Base-by-base conservation (phyloP, 2,113 vertebrate genomes). In the Hemichromis elongatus region DNA sequence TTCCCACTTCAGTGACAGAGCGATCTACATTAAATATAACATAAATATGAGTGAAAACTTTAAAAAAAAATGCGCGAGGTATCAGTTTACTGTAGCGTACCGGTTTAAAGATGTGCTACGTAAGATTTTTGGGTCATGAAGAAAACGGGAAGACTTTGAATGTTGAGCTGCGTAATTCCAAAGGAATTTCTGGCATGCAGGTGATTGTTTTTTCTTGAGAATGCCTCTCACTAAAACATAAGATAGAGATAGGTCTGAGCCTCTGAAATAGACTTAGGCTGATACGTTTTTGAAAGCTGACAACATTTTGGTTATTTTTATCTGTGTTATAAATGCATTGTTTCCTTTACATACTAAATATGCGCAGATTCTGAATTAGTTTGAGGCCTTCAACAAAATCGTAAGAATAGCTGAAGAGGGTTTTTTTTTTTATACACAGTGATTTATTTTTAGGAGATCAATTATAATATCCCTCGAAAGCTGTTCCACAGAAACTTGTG, bases 171-270 rank as follows among this genome's bases (percentile, higher is more conserved):
- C 2, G 2, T 11, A 7, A 13, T 45, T 80, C 21, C 55, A 79
- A 35, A 80, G 78, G 83, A 89, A 92, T 90, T 4, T 86, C 55
- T 70, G 83, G 81, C 10, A 89, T 88, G 85, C 83, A 78, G 63
- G 30, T 83, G 13, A 79, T 80, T 75, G 77, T 50, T 83, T 33
- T 55, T 9, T 35, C 42, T 12, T 4, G 13, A 52, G 54, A 50
- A 53, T 79, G 16, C 50, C 81, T 9, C 24, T 14, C 16, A 79
- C 45, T 61, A 79, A 54, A 21, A 19, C 19, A 54, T 9, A 6
- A 68, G 5, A 45, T 12, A 9, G 40, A 18, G 33, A 47, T 10
- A 68, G 19, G 2, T 37, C 30, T 83, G 21, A 28, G 59, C 53
- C 24, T 52, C 47, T 50, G 30, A 33, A 63, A 47, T 61, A 14